Evolutionary conservation across 1,140 invertebrate genomes (phyloP).

Genomic region (Brachystomella parvula): DNA sequence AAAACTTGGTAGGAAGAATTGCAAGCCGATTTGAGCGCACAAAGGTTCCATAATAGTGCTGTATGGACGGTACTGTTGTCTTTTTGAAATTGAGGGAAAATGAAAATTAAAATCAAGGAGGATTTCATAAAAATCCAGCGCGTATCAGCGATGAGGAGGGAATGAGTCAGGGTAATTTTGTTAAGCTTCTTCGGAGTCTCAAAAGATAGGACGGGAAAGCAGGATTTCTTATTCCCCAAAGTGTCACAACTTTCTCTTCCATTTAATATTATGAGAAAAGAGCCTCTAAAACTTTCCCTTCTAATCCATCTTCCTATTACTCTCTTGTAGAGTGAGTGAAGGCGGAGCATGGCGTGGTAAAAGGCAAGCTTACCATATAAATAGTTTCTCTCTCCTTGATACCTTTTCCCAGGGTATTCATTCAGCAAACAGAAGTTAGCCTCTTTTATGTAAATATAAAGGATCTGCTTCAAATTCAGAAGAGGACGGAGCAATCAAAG

Average conservation of each 20-base stretch:
- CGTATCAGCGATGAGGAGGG: no score
- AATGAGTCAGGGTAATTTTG: no score
- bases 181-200: no score
- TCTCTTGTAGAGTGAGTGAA: neutral
- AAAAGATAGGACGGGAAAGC: no score
- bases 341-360: neutral
- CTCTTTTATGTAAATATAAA: neutral
- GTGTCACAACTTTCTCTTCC: neutral
- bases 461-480: neutral
- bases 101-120: no score
- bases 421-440: neutral
- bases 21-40: no score
- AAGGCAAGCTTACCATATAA: neutral
- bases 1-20: no score
- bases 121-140: no score
- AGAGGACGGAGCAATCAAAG: neutral
- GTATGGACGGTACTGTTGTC: no score
- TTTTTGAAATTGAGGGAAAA: no score
- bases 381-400: neutral
- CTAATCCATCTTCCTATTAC: neutral
- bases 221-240: neutral
- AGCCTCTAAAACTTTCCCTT: neutral
- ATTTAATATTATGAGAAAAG: neutral
- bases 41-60: no score
- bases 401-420: slow-evolving; percentile 5